These are phyloP conservation scores for Paradoxurus hermaphroditus DNA, from an alignment of 2,113 vertebrate genomes.

Conservation along the genomic window DNA sequence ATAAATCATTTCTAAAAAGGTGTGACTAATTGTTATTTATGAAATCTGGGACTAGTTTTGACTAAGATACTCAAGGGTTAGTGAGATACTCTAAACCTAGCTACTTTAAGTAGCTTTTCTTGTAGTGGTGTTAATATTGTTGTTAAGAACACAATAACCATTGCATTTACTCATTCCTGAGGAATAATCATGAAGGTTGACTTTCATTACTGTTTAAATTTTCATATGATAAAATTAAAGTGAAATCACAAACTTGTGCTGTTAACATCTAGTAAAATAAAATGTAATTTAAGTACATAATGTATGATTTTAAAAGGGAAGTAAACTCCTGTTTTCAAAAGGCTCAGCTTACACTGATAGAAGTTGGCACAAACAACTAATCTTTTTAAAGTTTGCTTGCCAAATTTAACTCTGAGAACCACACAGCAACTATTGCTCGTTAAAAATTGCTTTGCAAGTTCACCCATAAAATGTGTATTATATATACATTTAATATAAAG, in stretches of 20 bases:
- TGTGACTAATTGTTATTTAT: not conserved
- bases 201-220: constrained; percentile 64
- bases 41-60: not conserved
- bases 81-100: not conserved
- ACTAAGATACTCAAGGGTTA: not conserved
- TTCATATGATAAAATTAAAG: constrained; percentile 53
- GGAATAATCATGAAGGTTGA: constrained; percentile 21
- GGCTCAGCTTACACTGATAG: constrained; percentile 31
- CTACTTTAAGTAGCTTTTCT: not conserved
- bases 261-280: constrained; percentile 42
- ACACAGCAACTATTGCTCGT: not conserved
- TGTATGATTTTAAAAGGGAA: constrained; percentile 6
- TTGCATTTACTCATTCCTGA: constrained; percentile 15
- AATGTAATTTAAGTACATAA: constrained; percentile 53
- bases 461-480: constrained; percentile 50
- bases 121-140: not conserved
- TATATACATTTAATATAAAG: constrained; percentile 67
- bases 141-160: constrained; percentile 26
- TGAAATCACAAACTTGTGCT: not conserved
- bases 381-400: constrained; percentile 57
- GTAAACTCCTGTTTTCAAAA: constrained; percentile 20
- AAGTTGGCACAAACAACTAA: constrained; percentile 33
- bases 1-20: not conserved
- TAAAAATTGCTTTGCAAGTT: constrained; percentile 59
- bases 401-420: constrained; percentile 60